Conservation (phyloP, 2,113 vertebrate species). For the Casuarius casuarius region DNA sequence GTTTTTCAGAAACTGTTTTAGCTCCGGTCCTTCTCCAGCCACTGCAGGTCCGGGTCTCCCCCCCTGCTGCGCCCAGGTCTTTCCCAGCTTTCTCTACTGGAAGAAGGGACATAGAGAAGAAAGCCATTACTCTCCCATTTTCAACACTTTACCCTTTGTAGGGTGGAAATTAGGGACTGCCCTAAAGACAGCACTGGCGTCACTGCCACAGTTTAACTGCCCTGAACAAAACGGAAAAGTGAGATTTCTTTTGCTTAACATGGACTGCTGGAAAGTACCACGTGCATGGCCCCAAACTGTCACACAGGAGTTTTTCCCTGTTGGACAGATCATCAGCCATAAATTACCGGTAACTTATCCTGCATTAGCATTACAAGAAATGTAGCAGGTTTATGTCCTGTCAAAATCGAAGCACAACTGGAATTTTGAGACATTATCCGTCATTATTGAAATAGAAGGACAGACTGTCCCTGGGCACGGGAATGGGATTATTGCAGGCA, state of each 20-base stretch:
- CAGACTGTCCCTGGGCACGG: neutral
- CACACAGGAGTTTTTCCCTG: rapidly evolving
- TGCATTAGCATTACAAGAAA: neutral
- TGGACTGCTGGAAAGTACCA: neutral
- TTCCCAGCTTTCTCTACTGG: neutral
- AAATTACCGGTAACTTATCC: neutral
- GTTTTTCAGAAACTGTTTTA: neutral
- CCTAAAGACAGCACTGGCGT: neutral
- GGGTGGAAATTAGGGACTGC: neutral
- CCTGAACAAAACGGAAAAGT: rapidly evolving
- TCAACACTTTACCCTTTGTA: neutral
- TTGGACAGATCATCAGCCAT: neutral
- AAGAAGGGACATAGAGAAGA: neutral
- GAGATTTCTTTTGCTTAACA: neutral
- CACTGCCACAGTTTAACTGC: too few species aligned
- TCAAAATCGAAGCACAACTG: neutral
- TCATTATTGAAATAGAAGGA: too few species aligned
- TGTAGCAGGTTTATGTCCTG: neutral
- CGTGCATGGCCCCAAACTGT: neutral
- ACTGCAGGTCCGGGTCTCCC: neutral
- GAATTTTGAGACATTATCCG: neutral
- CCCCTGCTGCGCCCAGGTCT: neutral
- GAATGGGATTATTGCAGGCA: neutral
- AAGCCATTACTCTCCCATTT: neutral
- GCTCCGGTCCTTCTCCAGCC: neutral